These are phyloP conservation scores for Caenorhabditis virilis DNA, from an alignment of 2,888 invertebrate genomes.

Conservation along the genomic window DNA sequence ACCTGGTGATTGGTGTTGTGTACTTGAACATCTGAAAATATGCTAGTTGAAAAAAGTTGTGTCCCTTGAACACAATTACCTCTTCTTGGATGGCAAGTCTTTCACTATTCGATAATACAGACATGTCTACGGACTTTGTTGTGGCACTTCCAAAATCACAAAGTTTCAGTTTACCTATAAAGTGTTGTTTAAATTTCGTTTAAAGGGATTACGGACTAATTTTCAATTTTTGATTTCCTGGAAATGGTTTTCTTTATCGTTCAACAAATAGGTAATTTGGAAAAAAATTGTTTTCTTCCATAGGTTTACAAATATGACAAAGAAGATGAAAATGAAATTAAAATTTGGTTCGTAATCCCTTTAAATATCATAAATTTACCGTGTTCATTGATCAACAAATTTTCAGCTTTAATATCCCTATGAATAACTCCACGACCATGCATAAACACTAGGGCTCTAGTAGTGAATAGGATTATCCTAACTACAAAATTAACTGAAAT, in stretches of 20 bases:
- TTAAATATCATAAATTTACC: no score
- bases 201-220: not conserved
- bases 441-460: conserved; percentile 23
- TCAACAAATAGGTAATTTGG: no score
- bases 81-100: conserved; percentile 34
- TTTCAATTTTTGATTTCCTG: not conserved
- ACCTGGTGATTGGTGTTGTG: conserved; percentile 36
- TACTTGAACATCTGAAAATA: conserved; percentile 26
- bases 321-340: no score
- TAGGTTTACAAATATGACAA: no score
- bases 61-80: conserved; percentile 6
- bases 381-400: conserved; percentile 35
- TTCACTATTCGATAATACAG: conserved; percentile 17
- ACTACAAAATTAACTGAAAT: conserved; percentile 23
- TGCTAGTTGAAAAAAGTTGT: not conserved
- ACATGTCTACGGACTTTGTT: conserved; percentile 27
- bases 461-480: conserved; percentile 25
- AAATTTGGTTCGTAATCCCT: no score
- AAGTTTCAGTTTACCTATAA: conserved; percentile 24
- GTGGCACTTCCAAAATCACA: conserved; percentile 44
- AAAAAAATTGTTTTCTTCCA: no score
- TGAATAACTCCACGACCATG: conserved; percentile 26
- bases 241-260: no score
- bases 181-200: not conserved
- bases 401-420: conserved; percentile 39